These are phyloP conservation scores for Cyrtodaria siliqua DNA, from an alignment of 2,888 invertebrate genomes.

Conservation along the genomic window DNA sequence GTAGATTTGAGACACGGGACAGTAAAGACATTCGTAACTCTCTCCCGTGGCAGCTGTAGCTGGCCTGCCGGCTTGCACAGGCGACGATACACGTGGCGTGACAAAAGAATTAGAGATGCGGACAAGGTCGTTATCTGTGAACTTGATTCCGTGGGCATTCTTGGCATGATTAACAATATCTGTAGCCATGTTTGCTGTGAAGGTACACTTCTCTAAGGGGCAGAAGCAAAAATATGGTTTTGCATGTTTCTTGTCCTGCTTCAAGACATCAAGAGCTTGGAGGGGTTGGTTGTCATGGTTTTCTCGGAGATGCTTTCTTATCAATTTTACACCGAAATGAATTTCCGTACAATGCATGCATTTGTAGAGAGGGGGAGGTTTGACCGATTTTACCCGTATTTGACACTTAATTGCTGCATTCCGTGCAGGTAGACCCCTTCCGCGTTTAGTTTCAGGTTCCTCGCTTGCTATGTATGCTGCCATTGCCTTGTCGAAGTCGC, in stretches of 20 bases:
- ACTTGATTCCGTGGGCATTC: constrained; percentile 42
- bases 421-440: constrained; percentile 54
- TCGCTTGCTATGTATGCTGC: constrained; percentile 57
- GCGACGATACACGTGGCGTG: constrained; percentile 6
- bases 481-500: constrained; percentile 61
- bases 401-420: constrained; percentile 65
- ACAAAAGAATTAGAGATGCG: constrained; percentile 20
- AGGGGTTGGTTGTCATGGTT: constrained; percentile 51
- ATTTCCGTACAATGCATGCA: constrained; percentile 62
- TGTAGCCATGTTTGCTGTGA: constrained; percentile 23
- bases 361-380: constrained; percentile 62
- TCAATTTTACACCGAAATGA: constrained; percentile 63
- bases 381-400: constrained; percentile 50
- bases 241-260: constrained; percentile 34
- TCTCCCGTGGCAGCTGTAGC: constrained; percentile 32
- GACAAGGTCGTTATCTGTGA: constrained; percentile 39
- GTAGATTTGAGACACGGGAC: constrained; percentile 30
- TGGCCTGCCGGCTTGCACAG: constrained; percentile 9
- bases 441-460: constrained; percentile 27
- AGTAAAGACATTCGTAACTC: constrained; percentile 64
- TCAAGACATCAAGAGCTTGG: constrained; percentile 59
- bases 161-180: constrained; percentile 62
- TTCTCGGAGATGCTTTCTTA: constrained; percentile 53
- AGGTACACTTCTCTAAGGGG: constrained; percentile 38
- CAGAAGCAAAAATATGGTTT: constrained; percentile 57